Evolutionary conservation across 53 echinoderm and acorn worm genomes (phyloP), one percentile per base, ranked within the genome.

Genomic region (Paracentrotus lividus): DNA sequence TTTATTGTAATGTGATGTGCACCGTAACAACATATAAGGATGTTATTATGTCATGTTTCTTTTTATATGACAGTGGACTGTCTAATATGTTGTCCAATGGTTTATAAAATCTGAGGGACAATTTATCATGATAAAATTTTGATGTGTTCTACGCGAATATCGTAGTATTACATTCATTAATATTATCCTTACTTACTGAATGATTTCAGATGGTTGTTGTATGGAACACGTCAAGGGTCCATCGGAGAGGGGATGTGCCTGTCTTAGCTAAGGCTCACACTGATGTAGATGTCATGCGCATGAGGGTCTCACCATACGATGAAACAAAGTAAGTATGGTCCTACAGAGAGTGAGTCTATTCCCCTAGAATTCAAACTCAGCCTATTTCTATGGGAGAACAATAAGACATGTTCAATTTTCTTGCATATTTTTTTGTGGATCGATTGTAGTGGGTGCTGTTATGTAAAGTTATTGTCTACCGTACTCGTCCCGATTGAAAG

Each of bases 241-340:
- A 84, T 58, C 94, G 95, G 51, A 88, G 96, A 45, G 96, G 99
- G 6, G 99, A 98, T 16, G 97, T 97, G 23, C 94, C 95, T 1
- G 93, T 98, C 33, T 42, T 98, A 13, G 97, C 99, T 26, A 98
- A 98, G 77, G 99, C 99, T 34, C 98, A 98, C 77, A 98, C 97
- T 1, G 99, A 98, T 91, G 99, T 97, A 8, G 99, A 98, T 85
- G 96, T 98, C 21, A 84, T 94, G 16, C 92, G 94, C 65, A 95
- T 98, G 95, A 97, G 88, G 40, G 88, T 98, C 14, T 94, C 99
- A 0, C 96, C 97, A 0, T 98, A 96, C 88, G 99, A 98, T 94
- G 95, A 97, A 81, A 94, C 96, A 54, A 97, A 96, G 99, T 98
- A 88, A 89, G 95, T 90, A 6, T 31, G 10, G 29, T 64, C 64